Percentiles rank a stretch among this genome's conserved stretches.
Evolutionary conservation across 2,888 invertebrate genomes (phyloP).

Genomic region (Pocota personata): DNA sequence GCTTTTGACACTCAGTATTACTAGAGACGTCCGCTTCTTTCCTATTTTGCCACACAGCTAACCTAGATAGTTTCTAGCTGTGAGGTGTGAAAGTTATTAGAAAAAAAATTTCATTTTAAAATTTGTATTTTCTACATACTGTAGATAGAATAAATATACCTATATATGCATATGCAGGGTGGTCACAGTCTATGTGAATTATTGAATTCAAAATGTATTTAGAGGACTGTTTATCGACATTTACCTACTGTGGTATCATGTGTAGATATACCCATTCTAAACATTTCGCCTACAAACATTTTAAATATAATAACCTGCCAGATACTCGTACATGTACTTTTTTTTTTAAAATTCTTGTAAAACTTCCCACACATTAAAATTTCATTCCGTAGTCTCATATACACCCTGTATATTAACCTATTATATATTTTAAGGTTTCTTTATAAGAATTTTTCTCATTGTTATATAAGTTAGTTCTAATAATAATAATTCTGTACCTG

Average conservation of each 20-base stretch:
- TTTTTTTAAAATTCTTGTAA: too few species aligned
- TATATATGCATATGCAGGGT: neutral
- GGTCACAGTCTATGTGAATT: neutral
- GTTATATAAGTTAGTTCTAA: slow-evolving; percentile 42
- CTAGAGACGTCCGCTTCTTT: slow-evolving; percentile 15
- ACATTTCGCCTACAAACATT: too few species aligned
- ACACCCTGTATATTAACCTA: neutral
- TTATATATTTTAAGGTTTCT: slow-evolving; percentile 19
- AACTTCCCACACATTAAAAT: neutral
- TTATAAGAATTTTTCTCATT: slow-evolving; percentile 5
- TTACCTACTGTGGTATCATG: too few species aligned
- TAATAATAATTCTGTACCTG: slow-evolving; percentile 53
- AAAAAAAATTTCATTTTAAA: neutral
- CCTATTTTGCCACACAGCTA: neutral
- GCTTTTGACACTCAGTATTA: slow-evolving; percentile 29
- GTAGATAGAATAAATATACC: slow-evolving; percentile 20
- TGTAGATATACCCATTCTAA: neutral
- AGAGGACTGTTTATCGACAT: too few species aligned
- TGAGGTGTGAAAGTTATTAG: neutral
- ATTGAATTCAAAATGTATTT: too few species aligned
- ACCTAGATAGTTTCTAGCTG: neutral
- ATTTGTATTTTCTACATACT: neutral
- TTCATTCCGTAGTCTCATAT: neutral
- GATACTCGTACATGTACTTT: neutral
- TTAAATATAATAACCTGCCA: neutral